Evolutionary conservation across 2,797 vertebrate genomes (phyloP).

Genomic region (Spinus olivaceus): DNA sequence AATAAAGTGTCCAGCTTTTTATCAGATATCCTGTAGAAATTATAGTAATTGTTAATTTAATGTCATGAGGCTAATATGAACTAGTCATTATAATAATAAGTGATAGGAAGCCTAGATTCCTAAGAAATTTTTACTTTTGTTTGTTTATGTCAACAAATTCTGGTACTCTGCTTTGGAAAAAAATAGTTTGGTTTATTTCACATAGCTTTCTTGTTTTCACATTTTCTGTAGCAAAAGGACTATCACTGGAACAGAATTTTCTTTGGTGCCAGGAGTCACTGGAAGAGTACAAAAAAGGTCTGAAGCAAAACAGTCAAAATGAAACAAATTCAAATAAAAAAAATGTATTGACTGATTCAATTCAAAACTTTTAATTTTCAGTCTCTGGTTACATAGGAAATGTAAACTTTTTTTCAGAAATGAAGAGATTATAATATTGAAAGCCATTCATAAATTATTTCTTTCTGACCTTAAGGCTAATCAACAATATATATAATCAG

Average conservation of each 20-base stretch:
- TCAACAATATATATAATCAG: not conserved
- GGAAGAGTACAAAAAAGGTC: not conserved
- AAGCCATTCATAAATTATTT: not conserved
- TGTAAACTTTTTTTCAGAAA: not conserved
- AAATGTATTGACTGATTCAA: not conserved
- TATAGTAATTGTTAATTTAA: not conserved
- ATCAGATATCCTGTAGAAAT: not conserved
- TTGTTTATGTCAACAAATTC: not conserved
- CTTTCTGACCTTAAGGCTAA: not conserved
- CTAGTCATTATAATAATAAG: not conserved
- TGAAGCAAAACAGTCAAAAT: not conserved
- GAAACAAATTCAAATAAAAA: not conserved
- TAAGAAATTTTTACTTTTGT: not conserved
- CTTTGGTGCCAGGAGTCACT: not conserved
- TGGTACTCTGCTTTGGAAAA: not conserved
- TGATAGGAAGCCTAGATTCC: not conserved
- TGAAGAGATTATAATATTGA: fast-evolving
- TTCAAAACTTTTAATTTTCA: not conserved
- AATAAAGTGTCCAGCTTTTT: not conserved
- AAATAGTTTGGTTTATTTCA: not conserved
- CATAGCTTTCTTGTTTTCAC: not conserved
- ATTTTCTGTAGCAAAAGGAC: not conserved
- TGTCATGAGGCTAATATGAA: not conserved
- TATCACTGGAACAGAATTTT: not conserved
- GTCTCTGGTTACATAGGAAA: not conserved